These are phyloP conservation scores for Cataglyphis livida DNA, from an alignment of 2,888 invertebrate species.

Conservation along the genomic window DNA sequence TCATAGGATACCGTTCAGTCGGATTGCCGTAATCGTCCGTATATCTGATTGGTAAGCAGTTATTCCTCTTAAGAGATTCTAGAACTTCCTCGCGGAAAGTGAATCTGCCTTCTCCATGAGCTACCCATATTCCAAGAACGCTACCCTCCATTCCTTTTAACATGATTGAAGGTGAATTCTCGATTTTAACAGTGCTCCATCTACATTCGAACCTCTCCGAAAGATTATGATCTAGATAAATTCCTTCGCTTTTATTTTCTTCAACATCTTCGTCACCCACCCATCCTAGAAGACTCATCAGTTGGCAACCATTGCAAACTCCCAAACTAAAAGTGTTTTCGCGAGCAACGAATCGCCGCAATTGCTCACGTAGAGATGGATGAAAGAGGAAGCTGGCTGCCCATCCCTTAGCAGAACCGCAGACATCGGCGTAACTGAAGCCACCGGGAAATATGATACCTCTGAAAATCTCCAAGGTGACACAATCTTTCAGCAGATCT, in stretches of 20 bases:
- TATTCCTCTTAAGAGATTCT: constrained; percentile 86
- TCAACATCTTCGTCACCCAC: constrained; percentile 87
- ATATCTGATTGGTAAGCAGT: constrained; percentile 90
- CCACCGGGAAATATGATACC: constrained; percentile 98
- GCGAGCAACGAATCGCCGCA: constrained; percentile 90
- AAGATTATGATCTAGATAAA: constrained; percentile 93
- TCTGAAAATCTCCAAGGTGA: constrained; percentile 92
- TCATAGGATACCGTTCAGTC: constrained; percentile 95
- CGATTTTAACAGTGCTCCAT: constrained; percentile 91
- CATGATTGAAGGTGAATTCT: constrained; percentile 93
- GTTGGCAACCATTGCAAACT: constrained; percentile 99
- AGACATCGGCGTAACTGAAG: constrained; percentile 99
- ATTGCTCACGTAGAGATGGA: constrained; percentile 90
- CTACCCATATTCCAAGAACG: constrained; percentile 98
- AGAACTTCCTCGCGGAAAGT: constrained; percentile 87
- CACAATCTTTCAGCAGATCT: constrained; percentile 91
- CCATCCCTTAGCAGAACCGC: constrained; percentile 99
- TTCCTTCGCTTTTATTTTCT: constrained; percentile 72
- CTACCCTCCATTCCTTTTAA: constrained; percentile 94
- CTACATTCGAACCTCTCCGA: constrained; percentile 95
- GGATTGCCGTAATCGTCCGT: constrained; percentile 92
- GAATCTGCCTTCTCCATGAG: constrained; percentile 97
- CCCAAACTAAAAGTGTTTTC: constrained; percentile 97
- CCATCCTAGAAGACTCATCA: constrained; percentile 98
- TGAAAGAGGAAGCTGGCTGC: constrained; percentile 96